Evolutionary conservation across 2,113 vertebrate species (phyloP).

Genomic region (Bubo blakistoni): DNA sequence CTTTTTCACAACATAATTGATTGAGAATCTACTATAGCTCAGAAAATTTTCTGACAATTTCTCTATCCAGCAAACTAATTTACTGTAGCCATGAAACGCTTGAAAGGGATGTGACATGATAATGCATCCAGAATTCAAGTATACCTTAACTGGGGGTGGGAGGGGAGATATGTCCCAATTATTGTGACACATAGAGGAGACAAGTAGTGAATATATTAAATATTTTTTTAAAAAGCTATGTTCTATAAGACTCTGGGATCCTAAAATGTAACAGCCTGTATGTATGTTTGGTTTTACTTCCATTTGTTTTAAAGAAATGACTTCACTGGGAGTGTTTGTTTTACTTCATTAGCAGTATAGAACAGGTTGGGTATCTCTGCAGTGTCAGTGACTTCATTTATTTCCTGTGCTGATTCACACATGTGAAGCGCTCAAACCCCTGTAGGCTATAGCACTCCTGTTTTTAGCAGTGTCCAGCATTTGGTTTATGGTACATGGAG

Average conservation of each 20-base stretch:
- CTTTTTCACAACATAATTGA: background rate
- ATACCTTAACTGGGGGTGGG: background rate
- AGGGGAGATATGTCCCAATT: background rate
- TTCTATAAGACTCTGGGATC: background rate
- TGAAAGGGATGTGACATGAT: background rate
- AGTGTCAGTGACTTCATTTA: background rate
- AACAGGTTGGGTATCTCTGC: background rate
- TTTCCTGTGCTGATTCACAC: background rate
- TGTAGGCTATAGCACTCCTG: background rate
- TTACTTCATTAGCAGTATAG: background rate
- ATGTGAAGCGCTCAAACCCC: background rate
- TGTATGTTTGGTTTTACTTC: background rate
- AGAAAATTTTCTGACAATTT: background rate
- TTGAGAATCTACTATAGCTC: background rate
- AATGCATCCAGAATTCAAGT: background rate
- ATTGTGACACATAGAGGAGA: background rate
- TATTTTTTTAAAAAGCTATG: background rate
- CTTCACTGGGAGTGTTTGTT: background rate
- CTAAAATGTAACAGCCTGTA: background rate
- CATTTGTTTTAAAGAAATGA: background rate
- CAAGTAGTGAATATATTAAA: background rate
- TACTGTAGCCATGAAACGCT: background rate
- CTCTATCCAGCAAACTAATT: background rate
- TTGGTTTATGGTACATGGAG: background rate
- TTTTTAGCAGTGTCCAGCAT: background rate